phyloP scores from a whole-genome alignment of 2,888 invertebrate species.

The Nebria salina region DNA sequence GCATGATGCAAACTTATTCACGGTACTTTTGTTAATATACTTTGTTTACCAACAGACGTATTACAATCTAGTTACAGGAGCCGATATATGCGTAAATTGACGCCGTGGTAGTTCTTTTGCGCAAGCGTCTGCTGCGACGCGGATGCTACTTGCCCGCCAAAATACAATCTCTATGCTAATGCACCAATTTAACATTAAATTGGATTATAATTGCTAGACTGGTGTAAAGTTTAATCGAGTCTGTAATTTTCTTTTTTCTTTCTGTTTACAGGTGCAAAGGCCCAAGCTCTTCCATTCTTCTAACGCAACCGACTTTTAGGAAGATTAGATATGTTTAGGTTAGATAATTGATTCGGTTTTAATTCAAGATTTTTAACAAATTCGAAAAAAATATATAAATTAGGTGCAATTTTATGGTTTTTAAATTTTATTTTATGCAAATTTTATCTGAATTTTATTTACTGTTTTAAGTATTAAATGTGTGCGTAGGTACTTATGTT shows the following conservation, averaged over 20 bases:
- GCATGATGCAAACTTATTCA: not conserved
- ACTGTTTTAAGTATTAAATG: constrained; percentile 6
- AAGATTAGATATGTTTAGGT: constrained; percentile 27
- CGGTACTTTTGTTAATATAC: constrained; percentile 3
- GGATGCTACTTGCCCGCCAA: constrained; percentile 24
- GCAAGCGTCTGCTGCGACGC: constrained; percentile 25
- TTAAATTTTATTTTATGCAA: constrained; percentile 22
- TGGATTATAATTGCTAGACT: constrained; percentile 37
- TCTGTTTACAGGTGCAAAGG: constrained; percentile 33
- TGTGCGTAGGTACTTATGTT: constrained; percentile 7
- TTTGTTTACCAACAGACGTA: constrained; percentile 9
- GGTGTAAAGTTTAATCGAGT: constrained; percentile 31
- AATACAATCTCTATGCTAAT: constrained; percentile 45
- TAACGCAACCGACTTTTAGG: constrained; percentile 37
- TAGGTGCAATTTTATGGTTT: constrained; percentile 25
- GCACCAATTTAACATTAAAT: constrained; percentile 41
- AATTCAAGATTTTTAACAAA: constrained; percentile 26
- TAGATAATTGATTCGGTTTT: constrained; percentile 37
- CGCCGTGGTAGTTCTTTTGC: constrained; percentile 15
- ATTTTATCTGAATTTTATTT: constrained; percentile 8
- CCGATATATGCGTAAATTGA: constrained; percentile 29
- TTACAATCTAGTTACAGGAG: constrained; percentile 12
- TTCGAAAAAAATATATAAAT: constrained; percentile 4
- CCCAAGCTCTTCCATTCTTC: constrained; percentile 33
- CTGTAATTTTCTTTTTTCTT: constrained; percentile 33